phyloP scores from a whole-genome alignment of 2,797 vertebrate species.

The Malacoctenus gilli region DNA sequence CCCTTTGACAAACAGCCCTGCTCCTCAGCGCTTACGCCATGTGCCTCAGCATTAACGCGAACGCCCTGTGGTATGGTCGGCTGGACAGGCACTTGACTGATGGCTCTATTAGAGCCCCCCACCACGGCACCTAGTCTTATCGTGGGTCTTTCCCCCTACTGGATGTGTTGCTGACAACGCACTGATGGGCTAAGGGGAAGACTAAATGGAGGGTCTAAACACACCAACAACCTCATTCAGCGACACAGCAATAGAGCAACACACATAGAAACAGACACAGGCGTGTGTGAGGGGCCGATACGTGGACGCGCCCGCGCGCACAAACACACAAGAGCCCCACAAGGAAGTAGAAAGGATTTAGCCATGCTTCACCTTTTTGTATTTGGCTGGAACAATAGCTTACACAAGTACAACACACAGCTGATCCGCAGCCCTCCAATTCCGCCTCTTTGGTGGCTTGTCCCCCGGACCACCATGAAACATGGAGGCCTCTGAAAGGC shows the following conservation, averaged over 20 bases:
- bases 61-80: constrained; percentile 77
- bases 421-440: constrained; percentile 86
- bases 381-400: constrained; percentile 90
- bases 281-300: constrained; percentile 52
- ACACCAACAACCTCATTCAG: constrained; percentile 70
- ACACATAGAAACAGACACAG: constrained; percentile 70
- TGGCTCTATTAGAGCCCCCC: constrained; percentile 89
- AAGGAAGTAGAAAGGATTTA: constrained; percentile 91
- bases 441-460: constrained; percentile 87
- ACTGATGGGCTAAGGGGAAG: constrained; percentile 71
- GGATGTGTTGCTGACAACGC: constrained; percentile 90
- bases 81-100: constrained; percentile 89
- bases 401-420: constrained; percentile 89
- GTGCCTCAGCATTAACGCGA: constrained; percentile 79
- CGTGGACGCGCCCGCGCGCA: constrained; percentile 44
- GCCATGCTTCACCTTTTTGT: constrained; percentile 98
- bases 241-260: constrained; percentile 57
- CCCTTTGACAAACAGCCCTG: constrained; percentile 83
- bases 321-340: constrained; percentile 75
- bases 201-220: constrained; percentile 69
- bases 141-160: constrained; percentile 82
- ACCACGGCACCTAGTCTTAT: constrained; percentile 87
- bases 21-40: constrained; percentile 76
- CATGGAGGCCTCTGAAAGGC: constrained; percentile 86
- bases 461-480: constrained; percentile 96